Evolutionary conservation across 2,113 vertebrate species (phyloP).

Genomic region (Cyprinus carpio): DNA sequence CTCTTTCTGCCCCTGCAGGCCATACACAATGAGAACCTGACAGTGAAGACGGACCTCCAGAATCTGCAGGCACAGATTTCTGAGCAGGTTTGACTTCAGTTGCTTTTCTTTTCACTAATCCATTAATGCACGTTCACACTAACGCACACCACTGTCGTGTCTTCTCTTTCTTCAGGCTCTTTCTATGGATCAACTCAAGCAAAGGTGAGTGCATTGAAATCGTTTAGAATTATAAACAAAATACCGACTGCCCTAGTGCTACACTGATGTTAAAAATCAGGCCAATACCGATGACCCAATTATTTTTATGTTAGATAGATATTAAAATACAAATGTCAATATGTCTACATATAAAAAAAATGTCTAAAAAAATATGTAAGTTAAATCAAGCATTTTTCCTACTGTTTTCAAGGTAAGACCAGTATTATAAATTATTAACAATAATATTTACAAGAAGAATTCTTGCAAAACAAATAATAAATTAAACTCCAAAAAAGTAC

Average conservation of each 20-base stretch:
- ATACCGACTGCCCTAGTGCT: neutral
- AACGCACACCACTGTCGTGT: neutral
- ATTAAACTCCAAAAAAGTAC: too few species aligned
- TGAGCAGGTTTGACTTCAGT: constrained; percentile 81
- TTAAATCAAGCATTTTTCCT: too few species aligned
- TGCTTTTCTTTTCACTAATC: neutral
- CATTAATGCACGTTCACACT: neutral
- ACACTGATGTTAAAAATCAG: neutral
- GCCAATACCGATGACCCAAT: neutral
- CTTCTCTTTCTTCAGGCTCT: constrained; percentile 60
- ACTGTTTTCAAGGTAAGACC: too few species aligned
- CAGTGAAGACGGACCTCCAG: constrained; percentile 86
- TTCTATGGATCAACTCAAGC: constrained; percentile 74
- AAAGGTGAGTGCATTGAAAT: constrained; percentile 67
- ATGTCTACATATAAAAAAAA: neutral
- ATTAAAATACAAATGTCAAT: neutral
- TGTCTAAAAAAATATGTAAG: too few species aligned
- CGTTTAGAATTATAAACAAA: neutral
- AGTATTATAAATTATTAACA: too few species aligned
- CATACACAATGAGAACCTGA: constrained; percentile 88
- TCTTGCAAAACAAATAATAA: too few species aligned
- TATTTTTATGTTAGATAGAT: neutral
- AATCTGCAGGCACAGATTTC: constrained; percentile 87
- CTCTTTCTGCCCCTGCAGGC: constrained; percentile 69
- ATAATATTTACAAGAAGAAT: too few species aligned